Evolutionary conservation across 2,888 invertebrate species (phyloP), one percentile per base, ranked within the genome.

Genomic region (Hirtodrosophila histrioides): DNA sequence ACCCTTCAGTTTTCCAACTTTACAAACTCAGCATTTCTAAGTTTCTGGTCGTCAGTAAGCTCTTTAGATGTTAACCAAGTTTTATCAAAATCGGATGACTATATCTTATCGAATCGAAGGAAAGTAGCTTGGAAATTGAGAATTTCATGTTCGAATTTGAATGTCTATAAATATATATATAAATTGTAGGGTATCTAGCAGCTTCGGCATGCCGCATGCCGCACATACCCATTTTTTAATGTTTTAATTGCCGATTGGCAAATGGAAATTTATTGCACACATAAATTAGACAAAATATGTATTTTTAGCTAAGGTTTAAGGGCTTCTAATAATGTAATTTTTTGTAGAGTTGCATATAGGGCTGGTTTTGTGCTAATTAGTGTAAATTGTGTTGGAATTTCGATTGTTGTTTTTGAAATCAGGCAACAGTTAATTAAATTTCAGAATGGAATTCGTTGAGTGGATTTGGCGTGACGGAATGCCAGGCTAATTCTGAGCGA

Each of bases 331-430:
- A 17, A 17, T 17, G 17, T 17, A 1, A 1, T 17, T 2, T 17
- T 17, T 2, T 17, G 17, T 17, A 17, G 17, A 17, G 17, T 17
- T 17, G 17, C 17, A 17, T 41, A 48, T 58, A 27, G 54, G 55
- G 9, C 35, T 71, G 74, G 33, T 53, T 53, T 54, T 63, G 53
- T 37, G 45, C 70, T 70, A 80, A 80, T 80, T 80, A 53, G 55
- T 55, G 58, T 67, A 29, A 80, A 61, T 80, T 68, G 48, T 23
- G 0, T 4, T 9, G 39, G 46, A 41, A 58, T 66, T 31, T 24
- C 8, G 29, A 56, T 35, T 40, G 23, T 35, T 44, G 29, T 36
- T 4, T 37, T 43, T 11, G 17, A 11, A 37, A 24, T 46, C 35
- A 43, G 43, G 61, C 35, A 67, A 55, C 5, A 46, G 23, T 45